These are phyloP conservation scores for Drosophila obscura DNA, from an alignment of 1,140 invertebrate species.

Conservation along the genomic window DNA sequence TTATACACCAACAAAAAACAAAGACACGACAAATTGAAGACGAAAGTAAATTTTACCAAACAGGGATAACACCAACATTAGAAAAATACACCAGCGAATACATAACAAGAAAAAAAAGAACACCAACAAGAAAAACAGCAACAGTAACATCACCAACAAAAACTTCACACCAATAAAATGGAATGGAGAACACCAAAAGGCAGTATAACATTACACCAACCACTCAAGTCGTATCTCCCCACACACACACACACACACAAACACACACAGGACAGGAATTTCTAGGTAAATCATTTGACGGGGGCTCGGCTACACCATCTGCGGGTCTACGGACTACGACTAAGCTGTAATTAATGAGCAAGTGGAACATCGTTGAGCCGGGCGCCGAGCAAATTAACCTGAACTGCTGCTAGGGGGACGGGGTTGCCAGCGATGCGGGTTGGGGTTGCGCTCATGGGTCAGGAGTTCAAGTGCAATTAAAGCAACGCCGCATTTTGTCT, in stretches of 20 bases:
- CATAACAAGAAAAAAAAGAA: conserved; percentile 12
- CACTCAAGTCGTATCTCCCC: too few species aligned
- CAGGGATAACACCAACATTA: conserved; percentile 13
- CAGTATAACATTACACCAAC: too few species aligned
- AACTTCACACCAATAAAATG: conserved; percentile 23
- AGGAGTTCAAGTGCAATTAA: conserved; percentile 70
- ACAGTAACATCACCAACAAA: conserved; percentile 11
- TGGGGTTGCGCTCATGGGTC: conserved; percentile 18
- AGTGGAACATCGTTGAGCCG: conserved; percentile 64
- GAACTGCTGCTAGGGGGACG: conserved; percentile 45
- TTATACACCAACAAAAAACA: conserved; percentile 10
- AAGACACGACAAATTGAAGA: not conserved
- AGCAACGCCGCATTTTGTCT: conserved; percentile 61
- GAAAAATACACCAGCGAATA: not conserved
- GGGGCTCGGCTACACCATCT: conserved; percentile 18
- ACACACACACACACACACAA: too few species aligned
- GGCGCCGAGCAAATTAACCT: conserved; percentile 71
- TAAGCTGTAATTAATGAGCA: conserved; percentile 79
- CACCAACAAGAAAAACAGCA: conserved; percentile 17
- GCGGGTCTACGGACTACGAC: conserved; percentile 37
- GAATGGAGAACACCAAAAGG: too few species aligned
- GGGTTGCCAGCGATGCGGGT: not conserved
- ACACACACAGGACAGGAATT: too few species aligned
- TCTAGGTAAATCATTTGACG: conserved; percentile 64
- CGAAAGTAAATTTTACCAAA: not conserved